These are phyloP conservation scores for Anneissia japonica DNA, from an alignment of 35 echinoderm and acorn worm genomes.

Conservation along the genomic window DNA sequence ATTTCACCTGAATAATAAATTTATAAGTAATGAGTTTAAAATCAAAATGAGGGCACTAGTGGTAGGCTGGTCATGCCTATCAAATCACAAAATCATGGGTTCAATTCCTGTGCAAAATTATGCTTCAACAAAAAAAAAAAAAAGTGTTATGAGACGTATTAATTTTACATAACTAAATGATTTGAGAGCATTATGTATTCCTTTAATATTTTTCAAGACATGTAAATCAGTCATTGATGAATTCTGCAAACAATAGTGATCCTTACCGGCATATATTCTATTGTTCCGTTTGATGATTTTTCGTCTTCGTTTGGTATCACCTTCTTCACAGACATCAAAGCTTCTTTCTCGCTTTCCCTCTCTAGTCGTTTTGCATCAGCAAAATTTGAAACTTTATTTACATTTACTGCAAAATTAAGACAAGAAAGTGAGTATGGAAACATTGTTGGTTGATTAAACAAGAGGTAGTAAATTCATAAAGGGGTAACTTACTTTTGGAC, in stretches of 20 bases:
- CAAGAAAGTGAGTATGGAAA: not conserved
- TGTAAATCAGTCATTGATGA: not conserved
- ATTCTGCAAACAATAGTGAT: too few species aligned
- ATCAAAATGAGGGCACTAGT: not conserved
- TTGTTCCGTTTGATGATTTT: not conserved
- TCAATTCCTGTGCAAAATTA: not conserved
- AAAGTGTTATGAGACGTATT: not conserved
- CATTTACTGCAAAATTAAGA: conserved; percentile 61
- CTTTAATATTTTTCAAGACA: too few species aligned
- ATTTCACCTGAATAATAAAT: not conserved
- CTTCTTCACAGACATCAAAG: conserved; percentile 68
- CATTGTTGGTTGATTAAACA: too few species aligned
- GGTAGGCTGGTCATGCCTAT: too few species aligned
- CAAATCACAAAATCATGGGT: not conserved
- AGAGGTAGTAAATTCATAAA: too few species aligned
- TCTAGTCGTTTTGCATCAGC: conserved; percentile 71
- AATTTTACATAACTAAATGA: too few species aligned
- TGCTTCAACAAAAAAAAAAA: too few species aligned
- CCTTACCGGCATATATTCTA: conserved; percentile 52
- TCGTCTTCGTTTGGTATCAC: conserved; percentile 10
- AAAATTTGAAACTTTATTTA: conserved; percentile 84
- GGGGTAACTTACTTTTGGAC: too few species aligned
- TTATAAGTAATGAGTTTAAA: not conserved
- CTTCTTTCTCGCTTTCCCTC: conserved; percentile 68
- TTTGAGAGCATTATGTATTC: too few species aligned